phyloP scores from a whole-genome alignment of 1,140 invertebrate genomes.

The Camponotus floridanus region DNA sequence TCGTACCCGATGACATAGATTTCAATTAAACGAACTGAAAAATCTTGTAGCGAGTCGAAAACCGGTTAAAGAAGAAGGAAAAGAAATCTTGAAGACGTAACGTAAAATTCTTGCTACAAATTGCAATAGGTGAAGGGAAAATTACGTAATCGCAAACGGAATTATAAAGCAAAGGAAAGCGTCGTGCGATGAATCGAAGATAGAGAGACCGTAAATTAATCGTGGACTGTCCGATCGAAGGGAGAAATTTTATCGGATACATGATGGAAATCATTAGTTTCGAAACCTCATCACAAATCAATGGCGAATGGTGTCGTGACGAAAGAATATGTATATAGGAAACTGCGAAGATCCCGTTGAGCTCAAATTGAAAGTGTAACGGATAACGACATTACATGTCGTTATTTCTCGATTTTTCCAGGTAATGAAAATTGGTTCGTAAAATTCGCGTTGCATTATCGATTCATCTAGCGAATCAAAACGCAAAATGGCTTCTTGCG shows the following conservation, averaged over 20 bases:
- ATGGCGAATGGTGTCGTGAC: constrained; percentile 27
- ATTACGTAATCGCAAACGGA: constrained; percentile 33
- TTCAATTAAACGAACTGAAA: constrained; percentile 32
- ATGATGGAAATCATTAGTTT: constrained; percentile 42
- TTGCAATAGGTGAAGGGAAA: constrained; percentile 31
- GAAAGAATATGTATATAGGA: constrained; percentile 7
- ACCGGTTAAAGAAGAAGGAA: constrained; percentile 7
- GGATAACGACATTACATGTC: constrained; percentile 26
- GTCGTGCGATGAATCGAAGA: constrained; percentile 18
- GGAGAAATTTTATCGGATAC: constrained; percentile 48
- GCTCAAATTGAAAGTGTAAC: constrained; percentile 59
- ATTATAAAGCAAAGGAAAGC: constrained; percentile 19
- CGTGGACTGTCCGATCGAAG: constrained; percentile 24
- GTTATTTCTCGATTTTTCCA: constrained; percentile 32
- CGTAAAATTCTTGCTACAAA: not conserved
- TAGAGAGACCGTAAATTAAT: constrained; percentile 52
- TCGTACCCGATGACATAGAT: not conserved
- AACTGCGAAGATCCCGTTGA: constrained; percentile 1
- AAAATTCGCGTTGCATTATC: constrained; percentile 7
- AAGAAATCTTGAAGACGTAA: not conserved
- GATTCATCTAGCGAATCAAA: not conserved
- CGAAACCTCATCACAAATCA: constrained; percentile 27
- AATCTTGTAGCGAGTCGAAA: not conserved
- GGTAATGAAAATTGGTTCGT: constrained; percentile 19
- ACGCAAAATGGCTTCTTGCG: not conserved